Conservation (phyloP, 2,113 vertebrate genomes). For the Oceanites oceanicus region DNA sequence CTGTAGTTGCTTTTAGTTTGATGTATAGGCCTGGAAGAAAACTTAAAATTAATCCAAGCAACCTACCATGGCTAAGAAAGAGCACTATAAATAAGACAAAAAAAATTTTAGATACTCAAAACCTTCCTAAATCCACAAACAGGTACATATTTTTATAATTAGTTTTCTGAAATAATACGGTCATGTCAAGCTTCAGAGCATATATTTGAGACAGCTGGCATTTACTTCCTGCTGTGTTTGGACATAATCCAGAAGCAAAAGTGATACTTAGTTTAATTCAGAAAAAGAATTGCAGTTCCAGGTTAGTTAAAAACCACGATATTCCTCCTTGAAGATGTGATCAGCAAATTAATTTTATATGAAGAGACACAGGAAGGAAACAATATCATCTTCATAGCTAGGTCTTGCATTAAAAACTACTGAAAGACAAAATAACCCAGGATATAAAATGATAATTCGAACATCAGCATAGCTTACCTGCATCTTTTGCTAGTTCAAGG, state of each 20-base stretch:
- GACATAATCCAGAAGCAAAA: not conserved
- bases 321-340: not conserved
- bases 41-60: not conserved
- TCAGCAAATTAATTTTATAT: not conserved
- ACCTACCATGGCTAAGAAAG: not conserved
- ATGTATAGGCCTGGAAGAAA: not conserved
- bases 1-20: not conserved
- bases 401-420: not conserved
- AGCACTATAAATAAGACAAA: not conserved
- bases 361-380: not conserved
- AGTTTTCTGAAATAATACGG: not conserved
- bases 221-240: not conserved
- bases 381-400: not conserved
- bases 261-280: not conserved
- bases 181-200: not conserved
- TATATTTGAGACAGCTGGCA: not conserved
- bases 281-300: not conserved
- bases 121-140: not conserved
- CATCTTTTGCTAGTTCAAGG: constrained; percentile 87
- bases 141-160: not conserved
- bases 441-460: not conserved
- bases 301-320: not conserved
- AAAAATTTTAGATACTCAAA: not conserved
- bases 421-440: not conserved
- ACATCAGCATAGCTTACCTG: constrained; percentile 75